Evolutionary conservation across 2,888 invertebrate species (phyloP).

Genomic region (Drosophila acutilabella): DNA sequence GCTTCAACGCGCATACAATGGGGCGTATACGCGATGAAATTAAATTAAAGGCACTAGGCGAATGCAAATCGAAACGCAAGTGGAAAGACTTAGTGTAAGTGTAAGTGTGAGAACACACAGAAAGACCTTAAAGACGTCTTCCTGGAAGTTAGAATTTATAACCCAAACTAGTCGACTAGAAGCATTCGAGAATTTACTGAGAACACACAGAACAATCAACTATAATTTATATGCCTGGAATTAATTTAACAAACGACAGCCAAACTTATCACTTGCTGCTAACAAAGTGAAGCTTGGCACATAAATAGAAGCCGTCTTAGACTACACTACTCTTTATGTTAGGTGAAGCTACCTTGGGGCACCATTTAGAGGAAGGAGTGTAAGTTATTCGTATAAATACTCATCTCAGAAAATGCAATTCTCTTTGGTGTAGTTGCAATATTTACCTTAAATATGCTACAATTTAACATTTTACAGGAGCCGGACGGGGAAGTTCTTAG

Average conservation of each 20-base stretch:
- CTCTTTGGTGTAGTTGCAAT: conserved; percentile 61
- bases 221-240: conserved; percentile 73
- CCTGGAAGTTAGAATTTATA: conserved; percentile 16
- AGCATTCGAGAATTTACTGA: conserved; percentile 3
- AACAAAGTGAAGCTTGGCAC: conserved; percentile 41
- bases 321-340: neutral
- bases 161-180: neutral
- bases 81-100: neutral
- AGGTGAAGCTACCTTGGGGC: conserved; percentile 36
- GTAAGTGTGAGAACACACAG: neutral
- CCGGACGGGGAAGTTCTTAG: conserved; percentile 31
- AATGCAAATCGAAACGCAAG: conserved; percentile 25
- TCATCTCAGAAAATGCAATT: conserved; percentile 24
- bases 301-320: conserved; percentile 2
- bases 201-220: conserved; percentile 58
- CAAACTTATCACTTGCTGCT: conserved; percentile 69
- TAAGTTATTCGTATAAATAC: conserved; percentile 30
- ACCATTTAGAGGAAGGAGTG: conserved; percentile 8
- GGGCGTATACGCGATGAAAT: conserved; percentile 56
- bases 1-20: conserved; percentile 39
- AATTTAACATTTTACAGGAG: conserved; percentile 61
- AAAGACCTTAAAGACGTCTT: conserved; percentile 29
- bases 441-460: conserved; percentile 73
- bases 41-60: conserved; percentile 43
- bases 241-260: conserved; percentile 63